Percentiles rank a stretch among this genome's conserved stretches.
Evolutionary conservation across 2,797 vertebrate genomes (phyloP).

Genomic region (Pristis pectinata): DNA sequence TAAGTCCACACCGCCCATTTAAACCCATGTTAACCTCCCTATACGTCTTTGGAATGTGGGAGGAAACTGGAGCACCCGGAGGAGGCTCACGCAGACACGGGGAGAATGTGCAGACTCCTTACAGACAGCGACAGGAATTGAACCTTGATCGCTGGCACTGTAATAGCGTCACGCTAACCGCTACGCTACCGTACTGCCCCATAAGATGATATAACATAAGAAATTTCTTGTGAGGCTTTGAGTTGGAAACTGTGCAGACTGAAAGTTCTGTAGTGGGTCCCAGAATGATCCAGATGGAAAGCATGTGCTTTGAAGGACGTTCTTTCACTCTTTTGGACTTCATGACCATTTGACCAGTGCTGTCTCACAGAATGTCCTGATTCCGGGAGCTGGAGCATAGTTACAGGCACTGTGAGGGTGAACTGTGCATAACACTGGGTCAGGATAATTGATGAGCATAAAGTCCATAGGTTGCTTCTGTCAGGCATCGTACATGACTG

Average conservation of each 20-base stretch:
- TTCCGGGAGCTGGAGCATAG: not conserved
- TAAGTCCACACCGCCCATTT: no score
- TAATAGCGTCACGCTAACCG: no score
- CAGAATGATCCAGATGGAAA: not conserved
- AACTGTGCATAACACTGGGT: not conserved
- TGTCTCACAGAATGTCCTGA: not conserved
- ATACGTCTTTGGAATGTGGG: no score
- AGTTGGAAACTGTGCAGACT: not conserved
- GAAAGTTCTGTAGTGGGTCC: not conserved
- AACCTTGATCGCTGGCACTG: no score
- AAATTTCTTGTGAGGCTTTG: not conserved
- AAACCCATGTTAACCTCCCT: no score
- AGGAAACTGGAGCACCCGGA: no score
- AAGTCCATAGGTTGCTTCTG: not conserved
- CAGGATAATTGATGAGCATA: not conserved
- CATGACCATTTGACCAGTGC: not conserved
- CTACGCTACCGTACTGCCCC: no score
- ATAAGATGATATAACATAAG: no score
- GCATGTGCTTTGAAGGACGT: not conserved
- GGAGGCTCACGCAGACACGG: no score
- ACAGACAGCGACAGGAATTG: no score
- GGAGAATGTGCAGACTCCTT: no score
- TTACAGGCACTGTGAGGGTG: not conserved
- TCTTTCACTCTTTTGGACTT: not conserved
- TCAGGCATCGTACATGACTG: not conserved